These are phyloP conservation scores for Eubasilissa splendida DNA, from an alignment of 2,888 invertebrate genomes.

Conservation along the genomic window DNA sequence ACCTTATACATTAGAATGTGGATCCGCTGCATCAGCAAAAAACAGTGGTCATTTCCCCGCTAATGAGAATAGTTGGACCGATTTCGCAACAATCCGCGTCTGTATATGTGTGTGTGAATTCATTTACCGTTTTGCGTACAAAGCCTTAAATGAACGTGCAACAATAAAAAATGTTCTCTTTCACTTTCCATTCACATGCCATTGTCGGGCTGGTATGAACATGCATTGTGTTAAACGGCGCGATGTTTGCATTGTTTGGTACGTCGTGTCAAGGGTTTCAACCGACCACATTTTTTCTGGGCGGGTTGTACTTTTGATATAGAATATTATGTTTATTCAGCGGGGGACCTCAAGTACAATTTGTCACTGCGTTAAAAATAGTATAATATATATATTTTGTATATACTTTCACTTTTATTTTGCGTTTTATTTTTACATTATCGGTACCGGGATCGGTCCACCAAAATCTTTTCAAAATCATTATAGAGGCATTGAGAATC, in stretches of 20 bases:
- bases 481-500: no score
- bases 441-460: no score
- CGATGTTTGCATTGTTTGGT: slow-evolving; percentile 21
- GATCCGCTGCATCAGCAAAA: no score
- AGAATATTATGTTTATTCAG: no score
- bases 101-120: slow-evolving; percentile 13
- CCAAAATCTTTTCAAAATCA: no score
- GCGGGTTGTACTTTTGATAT: no score
- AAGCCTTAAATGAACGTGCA: slow-evolving; percentile 43
- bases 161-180: slow-evolving; percentile 46
- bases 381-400: no score
- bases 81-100: slow-evolving; percentile 30
- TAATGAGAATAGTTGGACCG: slow-evolving; percentile 22
- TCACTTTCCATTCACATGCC: slow-evolving; percentile 56
- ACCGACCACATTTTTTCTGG: neutral
- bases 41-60: slow-evolving; percentile 14
- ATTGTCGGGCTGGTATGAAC: slow-evolving; percentile 51
- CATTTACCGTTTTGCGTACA: slow-evolving; percentile 38
- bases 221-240: slow-evolving; percentile 49
- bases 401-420: no score
- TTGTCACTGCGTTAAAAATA: no score
- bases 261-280: slow-evolving; percentile 39
- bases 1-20: no score
- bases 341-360: no score
- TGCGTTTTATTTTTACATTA: no score